Evolutionary conservation across 2,888 invertebrate genomes (phyloP), one percentile per base, ranked within the genome.

Genomic region (Erebia ligea): DNA sequence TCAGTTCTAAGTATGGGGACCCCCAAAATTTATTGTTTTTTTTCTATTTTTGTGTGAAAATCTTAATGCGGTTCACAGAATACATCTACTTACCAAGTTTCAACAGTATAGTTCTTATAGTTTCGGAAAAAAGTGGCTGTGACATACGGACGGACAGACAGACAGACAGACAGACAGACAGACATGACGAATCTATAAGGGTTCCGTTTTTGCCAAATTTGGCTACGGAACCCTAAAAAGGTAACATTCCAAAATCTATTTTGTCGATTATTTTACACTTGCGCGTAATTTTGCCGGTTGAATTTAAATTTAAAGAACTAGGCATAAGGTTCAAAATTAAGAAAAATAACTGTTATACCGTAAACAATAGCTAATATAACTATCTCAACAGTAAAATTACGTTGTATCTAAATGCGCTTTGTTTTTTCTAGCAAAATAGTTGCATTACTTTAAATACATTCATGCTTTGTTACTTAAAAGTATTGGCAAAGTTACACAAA

Each of bases 241-340:
- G 21, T 58, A 45, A 67, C 57, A 67, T 67, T 67, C 58, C 67
- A 68, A 67, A 61, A 48, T 50, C 42, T 42, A 9, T 17, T 62
- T 45, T 15, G 2, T 48, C 19, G 45, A 25, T 21, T 62, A 57
- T 10, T 40, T 62, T 45, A 19, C 17, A 19, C n/a, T n/a, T 17
- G 21, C 6, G 21, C 42, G 21, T 62, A 25, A 48, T 61, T 61
- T 45, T 62, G 62, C 48, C 48, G 15, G 1, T 15, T 13, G 19
- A n/a, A 52, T 17, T n/a, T 59, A 40, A 45, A 4, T 11, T 61
- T 19, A 11, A 19, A 9, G 1, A 19, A 2, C 40, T 40, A 19
- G 42, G 1, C 1, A 19, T 61, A 61, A 61, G 61, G 61, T 61
- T 61, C 42, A 42, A 61, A 61, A 45, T 45, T 25, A 40, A 15